Conservation (phyloP, 2,113 vertebrate genomes). For the Archilochus colubris region DNA sequence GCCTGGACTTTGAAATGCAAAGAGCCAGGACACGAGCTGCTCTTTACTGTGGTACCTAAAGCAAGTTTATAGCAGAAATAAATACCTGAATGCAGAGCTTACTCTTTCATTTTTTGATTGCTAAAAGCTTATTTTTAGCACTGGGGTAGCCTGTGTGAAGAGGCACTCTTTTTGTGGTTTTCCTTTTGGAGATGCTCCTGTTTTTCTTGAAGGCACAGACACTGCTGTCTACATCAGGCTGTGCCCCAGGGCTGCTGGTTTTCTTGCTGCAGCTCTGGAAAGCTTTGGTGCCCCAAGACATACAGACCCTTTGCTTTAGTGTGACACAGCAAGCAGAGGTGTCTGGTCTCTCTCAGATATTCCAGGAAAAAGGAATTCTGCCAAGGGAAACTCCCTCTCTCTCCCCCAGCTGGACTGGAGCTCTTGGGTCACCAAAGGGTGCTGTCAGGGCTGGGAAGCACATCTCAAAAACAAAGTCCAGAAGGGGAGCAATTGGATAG, state of each 20-base stretch:
- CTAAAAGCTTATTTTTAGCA: background rate
- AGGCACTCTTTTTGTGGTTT: conserved; percentile 20
- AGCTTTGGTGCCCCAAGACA: background rate
- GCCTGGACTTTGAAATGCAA: background rate
- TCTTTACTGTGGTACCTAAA: background rate
- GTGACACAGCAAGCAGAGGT: background rate
- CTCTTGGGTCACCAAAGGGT: background rate
- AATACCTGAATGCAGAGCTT: background rate
- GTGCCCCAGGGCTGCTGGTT: background rate
- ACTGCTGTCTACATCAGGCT: background rate
- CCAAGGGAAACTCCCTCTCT: background rate
- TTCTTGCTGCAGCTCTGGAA: background rate
- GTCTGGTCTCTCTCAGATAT: background rate
- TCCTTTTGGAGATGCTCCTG: conserved; percentile 19
- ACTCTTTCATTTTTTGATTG: background rate
- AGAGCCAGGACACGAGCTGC: background rate
- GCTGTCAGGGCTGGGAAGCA: background rate
- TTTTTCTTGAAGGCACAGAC: background rate
- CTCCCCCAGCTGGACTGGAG: background rate
- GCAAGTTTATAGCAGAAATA: background rate
- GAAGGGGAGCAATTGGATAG: background rate
- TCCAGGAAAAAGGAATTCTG: background rate
- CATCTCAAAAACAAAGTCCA: background rate
- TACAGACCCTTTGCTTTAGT: background rate
- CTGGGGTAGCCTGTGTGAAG: background rate